Evolutionary conservation across 2,888 invertebrate genomes (phyloP), one percentile per base, ranked within the genome.

Genomic region (Orthonevra nobilis): DNA sequence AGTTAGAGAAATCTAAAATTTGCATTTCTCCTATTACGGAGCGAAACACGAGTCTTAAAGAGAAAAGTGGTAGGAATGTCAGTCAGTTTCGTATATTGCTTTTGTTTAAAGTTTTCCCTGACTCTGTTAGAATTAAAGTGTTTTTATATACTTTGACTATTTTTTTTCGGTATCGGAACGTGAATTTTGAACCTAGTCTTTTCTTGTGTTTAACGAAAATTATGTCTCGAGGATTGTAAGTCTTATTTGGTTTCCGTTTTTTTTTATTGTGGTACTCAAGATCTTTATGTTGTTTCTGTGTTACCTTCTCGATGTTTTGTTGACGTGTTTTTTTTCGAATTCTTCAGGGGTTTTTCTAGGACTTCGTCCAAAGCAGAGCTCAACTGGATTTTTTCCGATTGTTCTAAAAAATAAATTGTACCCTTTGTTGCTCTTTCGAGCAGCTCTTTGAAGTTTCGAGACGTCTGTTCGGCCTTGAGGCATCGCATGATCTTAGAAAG

Each of bases 121-220:
- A 40, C 15, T 40, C 40, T 40, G 40, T 40, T 6, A 19, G 17
- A 1, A 40, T 20, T 52, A 20, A 10, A 9, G 54, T 38, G 9
- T 38, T 36, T 54, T 20, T 36, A 9, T 54, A 26, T 38, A 38
- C 38, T 20, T 36, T 36, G 9, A 54, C 23, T 54, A 36, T 14
- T 36, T 54, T 38, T 17, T 50, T n/a, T 23, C 10, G n/a, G 14
- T 36, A 54, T 38, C 54, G 5, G 12, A 28, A 15, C 10, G 56
- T 40, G 17, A 48, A 17, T 19, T 48, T 48, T n/a, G 48, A 48
- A 1, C 48, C 30, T 14, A 34, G 9, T 34, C 56, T 28, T 12
- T 42, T 42, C n/a, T 58, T 58, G n/a, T 42, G 56, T 10, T 58
- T 28, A 5, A 58, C 30, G 20, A 9, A 42, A 38, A 58, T n/a